phyloP scores from a whole-genome alignment of 2,888 invertebrate genomes.

The Drosophila meridiana region DNA sequence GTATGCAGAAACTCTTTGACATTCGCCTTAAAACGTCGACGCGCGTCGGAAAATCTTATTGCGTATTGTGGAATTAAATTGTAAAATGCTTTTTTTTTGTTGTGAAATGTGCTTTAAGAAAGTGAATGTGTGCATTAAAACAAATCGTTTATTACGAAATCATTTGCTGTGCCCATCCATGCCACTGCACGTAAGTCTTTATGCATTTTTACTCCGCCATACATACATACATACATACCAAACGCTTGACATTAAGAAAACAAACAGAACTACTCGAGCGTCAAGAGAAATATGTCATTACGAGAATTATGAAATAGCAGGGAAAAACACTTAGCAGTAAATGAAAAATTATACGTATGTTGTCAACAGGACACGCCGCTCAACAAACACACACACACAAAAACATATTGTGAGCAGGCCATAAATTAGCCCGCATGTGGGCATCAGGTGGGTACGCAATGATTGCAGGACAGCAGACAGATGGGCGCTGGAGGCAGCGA shows the following conservation, averaged over 20 bases:
- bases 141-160: background rate
- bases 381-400: constrained; percentile 18
- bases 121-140: background rate
- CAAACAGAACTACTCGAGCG: constrained; percentile 69
- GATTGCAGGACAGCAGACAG: constrained; percentile 37
- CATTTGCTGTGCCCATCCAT: background rate
- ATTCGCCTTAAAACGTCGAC: background rate
- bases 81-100: background rate
- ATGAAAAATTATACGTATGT: constrained; percentile 71
- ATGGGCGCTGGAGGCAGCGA: constrained; percentile 15
- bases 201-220: background rate
- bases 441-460: constrained; percentile 53
- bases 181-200: background rate
- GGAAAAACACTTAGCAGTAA: constrained; percentile 69
- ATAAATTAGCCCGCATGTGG: constrained; percentile 79
- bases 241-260: constrained; percentile 50
- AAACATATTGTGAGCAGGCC: constrained; percentile 61
- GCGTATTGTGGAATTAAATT: background rate
- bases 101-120: background rate
- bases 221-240: background rate
- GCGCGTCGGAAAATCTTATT: background rate
- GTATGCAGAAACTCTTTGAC: background rate
- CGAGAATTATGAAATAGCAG: constrained; percentile 70
- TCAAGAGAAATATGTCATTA: constrained; percentile 68
- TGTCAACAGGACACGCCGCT: constrained; percentile 46